Evolutionary conservation across 2,113 vertebrate genomes (phyloP), one percentile per base, ranked within the genome.

Genomic region (Hyla sarda): DNA sequence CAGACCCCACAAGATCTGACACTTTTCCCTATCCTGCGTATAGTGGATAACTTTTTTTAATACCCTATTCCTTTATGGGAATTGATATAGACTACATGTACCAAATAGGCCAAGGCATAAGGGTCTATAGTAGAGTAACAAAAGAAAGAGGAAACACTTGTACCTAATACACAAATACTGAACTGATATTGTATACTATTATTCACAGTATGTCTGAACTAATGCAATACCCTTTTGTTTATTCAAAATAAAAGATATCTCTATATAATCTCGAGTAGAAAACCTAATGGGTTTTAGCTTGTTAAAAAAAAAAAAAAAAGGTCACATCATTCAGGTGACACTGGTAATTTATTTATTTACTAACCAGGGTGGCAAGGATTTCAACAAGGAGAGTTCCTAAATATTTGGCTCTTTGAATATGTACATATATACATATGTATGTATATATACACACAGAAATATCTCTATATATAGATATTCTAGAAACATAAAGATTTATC

Each of bases 331-430:
- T 83, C 54, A 19, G n/a, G 37, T 75, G 37, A 47, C 71, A 52
- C 30, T 34, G 23, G 52, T 47, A 45, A 75, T 23, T 30, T 58
- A 52, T 83, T 48, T 67, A 47, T 67, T 23, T 25, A 48, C 83
- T 84, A 21, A 45, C 62, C 47, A 37, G 72, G 25, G 28, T 3
- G 45, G 52, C 19, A 60, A 28, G 69, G 28, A 41, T 54, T 56
- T 56, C 7, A 72, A 73, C 17, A 37, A 82, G 54, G 48, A 82
- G 47, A 54, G 50, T 34, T 52, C n/a, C 47, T 54, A 72, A 60
- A 86, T 86, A 86, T 86, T 86, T 86, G 84, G 76, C 84, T 86
- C 78, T 86, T 58, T 28, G 47, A 71, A 82, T 82, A 82, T 86
- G 54, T 82, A 82, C 54, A 73, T 82, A 86, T 86, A 73, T 86